Conservation (phyloP, 2,888 invertebrate genomes). For the Hirtodrosophila trivittata region DNA sequence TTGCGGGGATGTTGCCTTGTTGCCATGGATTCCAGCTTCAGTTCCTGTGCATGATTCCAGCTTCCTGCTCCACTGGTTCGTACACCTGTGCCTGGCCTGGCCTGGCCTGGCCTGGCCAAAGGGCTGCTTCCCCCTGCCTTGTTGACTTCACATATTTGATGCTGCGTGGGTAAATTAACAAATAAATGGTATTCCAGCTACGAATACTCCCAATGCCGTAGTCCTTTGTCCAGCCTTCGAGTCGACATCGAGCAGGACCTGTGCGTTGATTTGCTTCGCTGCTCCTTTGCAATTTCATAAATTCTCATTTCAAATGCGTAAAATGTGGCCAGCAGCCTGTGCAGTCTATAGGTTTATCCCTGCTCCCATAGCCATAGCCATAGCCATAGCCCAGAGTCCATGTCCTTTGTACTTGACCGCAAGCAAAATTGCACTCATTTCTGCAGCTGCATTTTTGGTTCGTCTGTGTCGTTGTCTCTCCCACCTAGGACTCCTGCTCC, state of each 20-base stretch:
- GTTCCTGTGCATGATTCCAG: conserved; percentile 4
- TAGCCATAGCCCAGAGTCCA: not conserved
- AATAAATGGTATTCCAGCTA: conserved; percentile 71
- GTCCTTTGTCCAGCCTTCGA: conserved; percentile 30
- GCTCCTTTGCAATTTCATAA: conserved; percentile 70
- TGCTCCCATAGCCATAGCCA: not conserved
- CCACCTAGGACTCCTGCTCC: not conserved
- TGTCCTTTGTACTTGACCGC: conserved; percentile 63
- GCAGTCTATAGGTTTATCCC: not conserved
- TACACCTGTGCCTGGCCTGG: conserved; percentile 29
- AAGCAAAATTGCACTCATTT: conserved; percentile 62
- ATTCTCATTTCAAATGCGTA: conserved; percentile 66
- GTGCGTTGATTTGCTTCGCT: conserved; percentile 54
- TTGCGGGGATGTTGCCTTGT: conserved; percentile 32
- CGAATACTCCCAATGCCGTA: conserved; percentile 1
- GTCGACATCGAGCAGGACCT: conserved; percentile 3
- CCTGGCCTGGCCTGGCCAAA: conserved; percentile 1
- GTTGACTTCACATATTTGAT: conserved; percentile 72
- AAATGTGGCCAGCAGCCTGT: conserved; percentile 54
- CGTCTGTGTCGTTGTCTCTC: conserved; percentile 3
- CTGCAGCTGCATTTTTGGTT: conserved; percentile 64
- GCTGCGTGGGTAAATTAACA: conserved; percentile 75
- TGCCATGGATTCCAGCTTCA: conserved; percentile 34
- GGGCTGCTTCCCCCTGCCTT: conserved; percentile 29
- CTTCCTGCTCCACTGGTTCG: not conserved